phyloP scores from a whole-genome alignment of 2,888 invertebrate species.

The Scrobipalpa atriplicella region DNA sequence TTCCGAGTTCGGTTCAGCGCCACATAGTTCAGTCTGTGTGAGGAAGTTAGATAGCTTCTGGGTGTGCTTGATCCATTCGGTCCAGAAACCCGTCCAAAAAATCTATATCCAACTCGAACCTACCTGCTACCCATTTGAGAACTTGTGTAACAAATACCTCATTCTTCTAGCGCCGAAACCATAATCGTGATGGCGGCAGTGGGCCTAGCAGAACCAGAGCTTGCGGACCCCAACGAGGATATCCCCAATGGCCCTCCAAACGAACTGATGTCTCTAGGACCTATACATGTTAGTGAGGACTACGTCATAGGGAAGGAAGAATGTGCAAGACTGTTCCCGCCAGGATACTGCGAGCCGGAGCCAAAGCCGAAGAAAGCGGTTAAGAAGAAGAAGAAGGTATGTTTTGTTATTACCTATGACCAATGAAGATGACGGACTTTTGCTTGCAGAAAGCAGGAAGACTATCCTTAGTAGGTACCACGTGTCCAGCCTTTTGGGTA shows the following conservation, averaged over 20 bases:
- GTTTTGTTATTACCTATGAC: background rate
- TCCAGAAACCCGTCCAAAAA: no score
- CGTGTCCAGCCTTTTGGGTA: no score
- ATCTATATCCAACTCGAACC: no score
- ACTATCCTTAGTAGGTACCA: no score
- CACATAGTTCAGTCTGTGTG: no score
- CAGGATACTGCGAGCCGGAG: slow-evolving; percentile 82
- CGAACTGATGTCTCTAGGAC: slow-evolving; percentile 84
- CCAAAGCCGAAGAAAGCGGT: slow-evolving; percentile 68
- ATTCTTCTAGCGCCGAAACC: slow-evolving; percentile 83
- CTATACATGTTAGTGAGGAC: slow-evolving; percentile 87
- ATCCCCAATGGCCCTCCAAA: slow-evolving; percentile 85
- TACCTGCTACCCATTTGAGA: no score
- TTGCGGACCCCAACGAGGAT: slow-evolving; percentile 84
- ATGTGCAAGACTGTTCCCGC: slow-evolving; percentile 86
- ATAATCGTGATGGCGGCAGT: slow-evolving; percentile 86
- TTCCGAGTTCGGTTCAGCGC: no score
- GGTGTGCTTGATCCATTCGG: no score
- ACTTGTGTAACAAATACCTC: background rate
- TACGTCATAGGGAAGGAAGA: slow-evolving; percentile 85
- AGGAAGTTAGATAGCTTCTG: no score
- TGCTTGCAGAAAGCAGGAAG: no score
- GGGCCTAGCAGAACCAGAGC: slow-evolving; percentile 84
- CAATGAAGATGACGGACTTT: background rate
- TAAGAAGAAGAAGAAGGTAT: slow-evolving; percentile 82